phyloP scores from a whole-genome alignment of 2,888 invertebrate genomes.

The Lepidochrysops patricia region DNA sequence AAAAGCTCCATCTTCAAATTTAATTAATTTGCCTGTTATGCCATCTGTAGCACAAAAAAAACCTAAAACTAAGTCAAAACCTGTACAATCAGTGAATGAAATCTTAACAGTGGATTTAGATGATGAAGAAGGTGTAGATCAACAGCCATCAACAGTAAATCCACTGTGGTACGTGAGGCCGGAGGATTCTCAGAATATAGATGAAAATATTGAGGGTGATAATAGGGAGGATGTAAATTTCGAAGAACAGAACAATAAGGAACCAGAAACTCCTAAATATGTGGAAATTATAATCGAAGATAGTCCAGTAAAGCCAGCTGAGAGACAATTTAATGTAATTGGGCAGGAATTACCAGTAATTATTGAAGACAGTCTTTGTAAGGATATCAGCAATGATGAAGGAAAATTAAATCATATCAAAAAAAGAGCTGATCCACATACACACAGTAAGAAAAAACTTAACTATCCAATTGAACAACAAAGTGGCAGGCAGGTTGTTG shows the following conservation, averaged over 20 bases:
- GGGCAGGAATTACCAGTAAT: constrained; percentile 46
- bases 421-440: constrained; percentile 30
- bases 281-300: constrained; percentile 66
- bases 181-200: constrained; percentile 35
- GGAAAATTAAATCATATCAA: constrained; percentile 26
- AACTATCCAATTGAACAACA: constrained; percentile 38
- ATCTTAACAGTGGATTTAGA: constrained; percentile 53
- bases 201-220: not conserved
- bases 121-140: constrained; percentile 43
- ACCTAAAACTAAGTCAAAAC: constrained; percentile 18
- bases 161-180: constrained; percentile 62
- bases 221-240: constrained; percentile 17
- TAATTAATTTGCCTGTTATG: not conserved
- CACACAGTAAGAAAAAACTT: constrained; percentile 55
- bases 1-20: not conserved
- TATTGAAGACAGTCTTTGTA: constrained; percentile 57
- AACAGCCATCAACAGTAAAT: constrained; percentile 26
- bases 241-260: constrained; percentile 50
- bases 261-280: constrained; percentile 39
- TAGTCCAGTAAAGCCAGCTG: constrained; percentile 49
- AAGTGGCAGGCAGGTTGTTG: constrained; percentile 20
- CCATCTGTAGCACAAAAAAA: not conserved
- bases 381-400: constrained; percentile 26
- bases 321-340: constrained; percentile 35
- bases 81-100: constrained; percentile 24